Conservation (phyloP, 1,140 invertebrate genomes). For the Diabrotica virgifera region DNA sequence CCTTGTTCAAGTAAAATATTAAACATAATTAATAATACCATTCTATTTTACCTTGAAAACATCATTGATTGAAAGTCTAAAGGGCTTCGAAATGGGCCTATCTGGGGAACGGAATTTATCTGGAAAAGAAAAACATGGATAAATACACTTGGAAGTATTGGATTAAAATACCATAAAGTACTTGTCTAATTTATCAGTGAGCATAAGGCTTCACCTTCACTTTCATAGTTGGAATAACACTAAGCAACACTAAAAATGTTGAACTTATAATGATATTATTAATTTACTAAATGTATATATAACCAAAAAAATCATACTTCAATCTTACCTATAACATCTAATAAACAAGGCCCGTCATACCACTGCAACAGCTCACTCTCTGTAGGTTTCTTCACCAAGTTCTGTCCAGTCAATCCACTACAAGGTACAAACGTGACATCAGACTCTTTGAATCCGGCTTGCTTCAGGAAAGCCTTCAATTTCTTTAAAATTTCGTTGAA, state of each 20-base stretch:
- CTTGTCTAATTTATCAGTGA: too few relatives aligned
- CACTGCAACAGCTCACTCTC: conserved; percentile 70
- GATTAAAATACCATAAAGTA: too few relatives aligned
- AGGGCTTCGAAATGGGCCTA: conserved; percentile 81
- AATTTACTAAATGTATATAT: too few relatives aligned
- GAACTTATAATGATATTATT: too few relatives aligned
- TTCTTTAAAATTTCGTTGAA: conserved; percentile 86
- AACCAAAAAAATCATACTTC: too few relatives aligned
- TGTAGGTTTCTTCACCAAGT: conserved; percentile 71
- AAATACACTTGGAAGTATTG: too few relatives aligned
- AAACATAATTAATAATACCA: neutral
- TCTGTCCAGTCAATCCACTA: conserved; percentile 92
- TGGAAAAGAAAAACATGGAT: conserved; percentile 36
- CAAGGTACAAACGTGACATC: conserved; percentile 93
- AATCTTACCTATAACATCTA: conserved; percentile 76
- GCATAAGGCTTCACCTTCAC: too few relatives aligned
- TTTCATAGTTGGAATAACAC: too few relatives aligned
- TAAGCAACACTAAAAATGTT: too few relatives aligned
- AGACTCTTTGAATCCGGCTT: conserved; percentile 89
- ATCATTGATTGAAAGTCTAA: conserved; percentile 91
- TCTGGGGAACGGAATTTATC: conserved; percentile 82
- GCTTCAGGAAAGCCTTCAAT: conserved; percentile 85
- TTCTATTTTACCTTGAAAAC: conserved; percentile 71
- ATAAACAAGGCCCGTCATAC: conserved; percentile 80
- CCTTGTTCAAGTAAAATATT: neutral